A percentile compares a stretch with the other conserved stretches of the same genome.
These are phyloP conservation scores for Thumatha senex DNA, from an alignment of 2,888 invertebrate genomes.

Conservation along the genomic window DNA sequence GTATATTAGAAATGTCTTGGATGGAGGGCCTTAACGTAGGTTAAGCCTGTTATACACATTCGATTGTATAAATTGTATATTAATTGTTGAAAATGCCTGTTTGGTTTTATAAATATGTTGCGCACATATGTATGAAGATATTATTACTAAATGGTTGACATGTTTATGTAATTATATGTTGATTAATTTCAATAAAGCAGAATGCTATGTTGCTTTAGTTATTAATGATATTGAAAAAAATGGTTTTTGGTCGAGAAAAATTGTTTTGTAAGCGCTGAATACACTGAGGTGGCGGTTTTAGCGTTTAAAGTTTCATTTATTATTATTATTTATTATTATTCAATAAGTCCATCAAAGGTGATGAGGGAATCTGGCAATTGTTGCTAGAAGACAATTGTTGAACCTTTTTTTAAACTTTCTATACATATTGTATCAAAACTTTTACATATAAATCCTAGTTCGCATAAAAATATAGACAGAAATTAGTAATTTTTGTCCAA, in stretches of 20 bases:
- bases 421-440: too few species aligned
- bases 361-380: too few species aligned
- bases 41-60: background rate
- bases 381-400: too few species aligned
- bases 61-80: conserved; percentile 1
- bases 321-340: too few species aligned
- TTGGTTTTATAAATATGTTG: background rate
- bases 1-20: too few species aligned
- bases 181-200: background rate
- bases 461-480: too few species aligned
- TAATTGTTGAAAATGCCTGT: background rate
- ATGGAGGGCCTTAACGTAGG: background rate
- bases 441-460: too few species aligned
- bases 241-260: background rate
- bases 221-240: background rate
- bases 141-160: background rate
- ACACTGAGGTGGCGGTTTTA: too few species aligned
- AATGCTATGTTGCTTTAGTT: background rate
- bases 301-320: too few species aligned
- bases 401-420: too few species aligned
- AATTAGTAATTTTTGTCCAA: too few species aligned
- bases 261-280: background rate
- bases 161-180: background rate
- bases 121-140: background rate
- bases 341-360: too few species aligned